Evolutionary conservation across 1,140 invertebrate species (phyloP), one percentile per base, ranked within the genome.

Genomic region (Nomia melanderi): DNA sequence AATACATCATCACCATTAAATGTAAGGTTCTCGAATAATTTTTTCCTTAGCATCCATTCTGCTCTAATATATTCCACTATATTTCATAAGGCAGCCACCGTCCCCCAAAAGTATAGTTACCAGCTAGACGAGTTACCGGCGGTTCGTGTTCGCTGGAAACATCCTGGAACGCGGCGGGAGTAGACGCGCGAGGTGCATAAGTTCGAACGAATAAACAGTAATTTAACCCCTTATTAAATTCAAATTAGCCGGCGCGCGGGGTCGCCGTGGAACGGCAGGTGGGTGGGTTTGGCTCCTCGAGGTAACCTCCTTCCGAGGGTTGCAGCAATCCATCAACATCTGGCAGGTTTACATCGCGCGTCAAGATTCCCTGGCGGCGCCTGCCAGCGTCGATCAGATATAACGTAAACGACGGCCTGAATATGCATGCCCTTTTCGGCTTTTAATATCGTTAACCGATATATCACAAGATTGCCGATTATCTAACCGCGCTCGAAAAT

Each of bases 271-370:
- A 75, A 81, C 76, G 33, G 31, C 53, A 41, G 53, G 20, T 54
- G 50, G 72, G 75, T 66, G 33, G 63, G 77, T 41, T 56, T 73
- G 59, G 64, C 27, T 67, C 80, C 56, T 27, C 67, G 77, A n/a
- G 60, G 77, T 81, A 85, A 87, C 77, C 82, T 85, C 84, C 82
- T 84, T 86, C 85, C 80, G 67, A 54, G 64, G 78, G 72, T 76
- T 73, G 78, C 53, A 79, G 82, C 82, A 85, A 91, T 91, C 89
- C 88, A 91, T 91, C 90, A 91, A 90, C 60, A 66, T 77, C 80
- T 87, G 90, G 90, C 89, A 89, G 85, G 85, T 89, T 90, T 87
- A 88, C 90, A 89, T 88, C 86, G 82, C 84, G 78, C 88, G 89
- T 88, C 84, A 90, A 90, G 88, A 89, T 87, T 88, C 83, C 83